These are phyloP conservation scores for Hafferia zeledoni DNA, from an alignment of 2,797 vertebrate species.

Conservation along the genomic window DNA sequence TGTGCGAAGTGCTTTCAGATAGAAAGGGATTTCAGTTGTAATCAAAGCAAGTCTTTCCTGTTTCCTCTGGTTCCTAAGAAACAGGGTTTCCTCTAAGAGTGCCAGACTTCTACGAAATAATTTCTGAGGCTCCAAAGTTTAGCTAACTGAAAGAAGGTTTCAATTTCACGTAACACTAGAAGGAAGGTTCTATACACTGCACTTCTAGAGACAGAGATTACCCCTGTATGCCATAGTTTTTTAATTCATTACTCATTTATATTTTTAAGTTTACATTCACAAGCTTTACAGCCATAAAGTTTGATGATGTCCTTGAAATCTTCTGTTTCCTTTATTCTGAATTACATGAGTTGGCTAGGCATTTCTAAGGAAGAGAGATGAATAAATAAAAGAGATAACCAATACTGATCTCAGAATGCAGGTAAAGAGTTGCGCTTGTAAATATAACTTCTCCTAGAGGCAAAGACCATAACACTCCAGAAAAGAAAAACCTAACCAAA, in stretches of 20 bases:
- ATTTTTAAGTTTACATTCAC: background rate
- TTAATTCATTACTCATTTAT: background rate
- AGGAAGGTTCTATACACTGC: background rate
- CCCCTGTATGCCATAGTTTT: background rate
- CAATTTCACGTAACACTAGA: background rate
- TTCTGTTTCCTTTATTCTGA: background rate
- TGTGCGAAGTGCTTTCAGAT: background rate
- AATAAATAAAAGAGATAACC: background rate
- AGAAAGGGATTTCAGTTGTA: background rate
- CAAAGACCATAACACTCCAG: background rate
- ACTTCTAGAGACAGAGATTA: background rate
- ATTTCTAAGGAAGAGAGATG: background rate
- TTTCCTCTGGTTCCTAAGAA: background rate
- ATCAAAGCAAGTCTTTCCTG: background rate
- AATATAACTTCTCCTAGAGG: background rate
- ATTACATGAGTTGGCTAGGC: background rate
- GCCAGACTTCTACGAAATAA: background rate
- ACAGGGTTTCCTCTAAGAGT: background rate
- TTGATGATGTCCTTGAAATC: background rate
- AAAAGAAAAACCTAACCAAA: background rate
- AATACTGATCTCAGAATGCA: background rate
- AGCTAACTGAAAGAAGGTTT: background rate
- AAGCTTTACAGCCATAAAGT: background rate
- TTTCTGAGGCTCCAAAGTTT: background rate
- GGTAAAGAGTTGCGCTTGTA: background rate